Conservation (phyloP, 1,140 invertebrate species). For the Lordiphosa mommai region DNA sequence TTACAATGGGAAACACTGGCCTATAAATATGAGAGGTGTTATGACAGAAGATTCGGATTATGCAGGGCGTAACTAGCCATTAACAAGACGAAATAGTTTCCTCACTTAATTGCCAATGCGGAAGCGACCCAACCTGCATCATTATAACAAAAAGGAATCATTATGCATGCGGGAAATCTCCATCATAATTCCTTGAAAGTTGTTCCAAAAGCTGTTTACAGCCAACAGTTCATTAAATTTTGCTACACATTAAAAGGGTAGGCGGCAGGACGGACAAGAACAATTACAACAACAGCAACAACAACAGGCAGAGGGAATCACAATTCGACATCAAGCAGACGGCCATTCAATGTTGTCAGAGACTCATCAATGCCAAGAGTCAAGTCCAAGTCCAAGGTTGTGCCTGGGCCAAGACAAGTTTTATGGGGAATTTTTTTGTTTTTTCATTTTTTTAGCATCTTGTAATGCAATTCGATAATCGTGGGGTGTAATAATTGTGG, state of each 20-base stretch:
- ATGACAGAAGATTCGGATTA: constrained; percentile 2
- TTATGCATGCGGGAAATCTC: constrained; percentile 4
- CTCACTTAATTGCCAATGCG: constrained; percentile 50
- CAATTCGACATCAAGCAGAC: constrained; percentile 2
- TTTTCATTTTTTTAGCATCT: constrained; percentile 6
- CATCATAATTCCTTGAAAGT: constrained; percentile 59
- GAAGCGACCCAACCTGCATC: constrained; percentile 37
- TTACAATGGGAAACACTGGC: background rate
- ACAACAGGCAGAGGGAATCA: constrained; percentile 1
- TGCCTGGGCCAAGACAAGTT: constrained; percentile 21
- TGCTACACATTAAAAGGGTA: background rate
- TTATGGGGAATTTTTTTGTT: constrained; percentile 17
- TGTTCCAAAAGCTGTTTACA: constrained; percentile 57
- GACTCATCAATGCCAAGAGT: constrained; percentile 25
- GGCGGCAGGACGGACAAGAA: constrained; percentile 10
- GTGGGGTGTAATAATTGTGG: background rate
- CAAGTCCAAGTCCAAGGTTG: constrained; percentile 58
- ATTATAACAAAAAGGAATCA: constrained; percentile 25
- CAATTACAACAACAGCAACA: constrained; percentile 3
- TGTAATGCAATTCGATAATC: constrained; percentile 5
- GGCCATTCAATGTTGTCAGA: constrained; percentile 11
- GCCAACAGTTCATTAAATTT: background rate
- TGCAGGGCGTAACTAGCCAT: constrained; percentile 23
- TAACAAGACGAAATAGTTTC: constrained; percentile 26
- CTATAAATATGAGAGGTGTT: background rate